Conservation (phyloP, 2,797 vertebrate species). For the Sparus aurata region DNA sequence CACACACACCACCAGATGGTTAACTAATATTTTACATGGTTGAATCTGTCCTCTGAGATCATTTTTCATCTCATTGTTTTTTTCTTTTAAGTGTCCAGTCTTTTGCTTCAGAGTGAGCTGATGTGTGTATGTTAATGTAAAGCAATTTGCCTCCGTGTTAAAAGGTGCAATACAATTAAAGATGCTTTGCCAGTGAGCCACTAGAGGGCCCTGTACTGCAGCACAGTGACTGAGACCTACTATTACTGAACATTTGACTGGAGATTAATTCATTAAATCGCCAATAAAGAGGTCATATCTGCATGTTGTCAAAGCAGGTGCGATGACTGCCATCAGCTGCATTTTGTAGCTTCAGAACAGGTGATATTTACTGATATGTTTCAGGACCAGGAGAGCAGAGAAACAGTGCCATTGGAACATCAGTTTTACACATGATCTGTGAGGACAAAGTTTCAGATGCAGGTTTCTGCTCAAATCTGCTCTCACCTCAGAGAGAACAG, state of each 20-base stretch:
- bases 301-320: neutral
- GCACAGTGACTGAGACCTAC: neutral
- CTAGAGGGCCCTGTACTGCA: conserved; percentile 26
- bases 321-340: neutral
- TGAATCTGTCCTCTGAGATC: no score
- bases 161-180: neutral
- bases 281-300: neutral
- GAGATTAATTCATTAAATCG: neutral
- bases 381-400: neutral
- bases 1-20: no score
- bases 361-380: neutral
- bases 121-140: neutral
- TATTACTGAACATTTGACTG: neutral
- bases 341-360: neutral
- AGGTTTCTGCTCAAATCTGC: neutral
- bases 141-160: neutral
- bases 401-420: neutral
- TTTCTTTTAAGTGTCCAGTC: no score
- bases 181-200: neutral
- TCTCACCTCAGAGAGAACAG: neutral
- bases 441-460: neutral
- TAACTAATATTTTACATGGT: no score
- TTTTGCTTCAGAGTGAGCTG: no score
- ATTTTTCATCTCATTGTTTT: no score
- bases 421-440: neutral